Evolutionary conservation across 2,797 vertebrate species (phyloP), one percentile per base, ranked within the genome.

Genomic region (Arnoldichthys spilopterus): DNA sequence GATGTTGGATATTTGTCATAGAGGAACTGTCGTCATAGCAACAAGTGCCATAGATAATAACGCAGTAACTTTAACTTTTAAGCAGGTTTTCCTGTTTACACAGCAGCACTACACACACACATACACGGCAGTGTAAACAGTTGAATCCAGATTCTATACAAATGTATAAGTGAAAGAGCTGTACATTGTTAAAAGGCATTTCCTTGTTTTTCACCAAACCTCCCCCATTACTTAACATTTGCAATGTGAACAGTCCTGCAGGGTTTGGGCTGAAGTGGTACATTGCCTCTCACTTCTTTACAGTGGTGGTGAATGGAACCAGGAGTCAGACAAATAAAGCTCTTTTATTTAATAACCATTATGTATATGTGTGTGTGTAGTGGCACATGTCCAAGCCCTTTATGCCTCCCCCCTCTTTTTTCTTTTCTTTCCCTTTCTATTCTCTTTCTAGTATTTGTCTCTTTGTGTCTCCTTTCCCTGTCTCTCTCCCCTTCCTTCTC

Each of bases 21-120:
- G 34, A 63, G 37, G 16, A 64, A 54, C 61, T 54, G 76, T 72
- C 6, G 76, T 54, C 76, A 78, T 78, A 72, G 76, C 76, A 78
- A 78, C 76, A 71, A 63, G 59, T 61, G 26, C 24, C 28, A 43
- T 16, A 28, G 26, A 54, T 45, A 37, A 43, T 62, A 77, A 70
- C 16, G 20, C 64, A 9, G 26, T 13, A 43, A n/a, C 40, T 28
- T 9, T 3, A 47, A 8, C 54, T 3, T 18, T 30, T 34, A 2
- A 63, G 18, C 61, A 40, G 16, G 32, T 8, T 37, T 22, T 8
- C n/a, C n/a, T 18, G 5, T 54, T n/a, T n/a, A 54, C 51, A 54
- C n/a, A 8, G 51, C 51, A 54, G 51, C 7, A 2, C 53, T 3
- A 8, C 18, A 8, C 6, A 26, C 13, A 13, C 47, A 37, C 34